phyloP scores from a whole-genome alignment of 2,888 invertebrate species.

The Idaea aversata region DNA sequence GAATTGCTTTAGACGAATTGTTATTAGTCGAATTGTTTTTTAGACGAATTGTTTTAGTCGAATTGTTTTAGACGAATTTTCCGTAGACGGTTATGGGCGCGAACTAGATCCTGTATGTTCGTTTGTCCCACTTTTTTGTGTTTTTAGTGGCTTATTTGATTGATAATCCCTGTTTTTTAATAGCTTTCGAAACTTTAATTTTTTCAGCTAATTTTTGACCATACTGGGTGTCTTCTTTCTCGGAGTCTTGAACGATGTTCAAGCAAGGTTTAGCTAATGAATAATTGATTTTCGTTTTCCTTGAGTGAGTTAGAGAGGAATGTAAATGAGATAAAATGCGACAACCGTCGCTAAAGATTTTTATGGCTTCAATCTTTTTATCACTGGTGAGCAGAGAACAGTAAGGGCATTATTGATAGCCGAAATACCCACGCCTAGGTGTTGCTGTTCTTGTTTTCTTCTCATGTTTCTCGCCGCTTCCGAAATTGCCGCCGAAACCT shows the following conservation, averaged over 20 bases:
- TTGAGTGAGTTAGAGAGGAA: neutral
- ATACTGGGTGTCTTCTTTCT: constrained; percentile 6
- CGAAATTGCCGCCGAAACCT: neutral
- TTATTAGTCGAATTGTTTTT: too few relatives aligned
- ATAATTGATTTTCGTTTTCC: neutral
- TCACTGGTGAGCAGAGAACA: neutral
- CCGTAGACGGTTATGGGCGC: too few relatives aligned
- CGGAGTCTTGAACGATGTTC: constrained; percentile 6
- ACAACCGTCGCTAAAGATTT: constrained; percentile 6
- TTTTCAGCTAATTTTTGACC: constrained; percentile 8
- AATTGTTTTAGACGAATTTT: too few relatives aligned
- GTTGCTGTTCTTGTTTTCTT: neutral
- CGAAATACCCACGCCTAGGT: neutral
- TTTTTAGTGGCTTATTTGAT: neutral
- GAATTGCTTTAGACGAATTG: too few relatives aligned
- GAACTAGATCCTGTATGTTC: too few relatives aligned
- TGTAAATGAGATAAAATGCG: constrained; percentile 8
- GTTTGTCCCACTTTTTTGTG: too few relatives aligned
- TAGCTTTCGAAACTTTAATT: constrained; percentile 10
- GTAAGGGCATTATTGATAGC: neutral
- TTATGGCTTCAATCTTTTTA: constrained; percentile 7
- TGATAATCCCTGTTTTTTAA: constrained; percentile 8
- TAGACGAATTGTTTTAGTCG: too few relatives aligned
- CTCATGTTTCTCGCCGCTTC: neutral
- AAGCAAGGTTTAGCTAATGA: constrained; percentile 3